Conservation (phyloP, 2,888 invertebrate species). For the Agrotis exclamationis region DNA sequence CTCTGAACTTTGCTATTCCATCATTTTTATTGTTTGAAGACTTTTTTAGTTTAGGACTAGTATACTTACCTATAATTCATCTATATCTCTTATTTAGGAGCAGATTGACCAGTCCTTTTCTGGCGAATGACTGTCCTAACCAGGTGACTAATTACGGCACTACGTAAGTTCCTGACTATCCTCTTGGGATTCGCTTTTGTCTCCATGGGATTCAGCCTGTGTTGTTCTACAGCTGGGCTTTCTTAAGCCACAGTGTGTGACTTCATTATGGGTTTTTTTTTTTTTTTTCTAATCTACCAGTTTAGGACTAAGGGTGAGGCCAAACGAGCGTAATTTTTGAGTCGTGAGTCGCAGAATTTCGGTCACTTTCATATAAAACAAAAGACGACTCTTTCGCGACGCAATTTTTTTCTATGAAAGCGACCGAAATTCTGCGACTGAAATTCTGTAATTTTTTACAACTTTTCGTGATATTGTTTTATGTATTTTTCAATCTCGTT, state of each 20-base stretch:
- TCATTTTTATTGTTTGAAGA: too few species aligned
- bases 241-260: not conserved
- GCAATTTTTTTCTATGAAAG: too few species aligned
- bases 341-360: too few species aligned
- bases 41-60: conserved; percentile 2
- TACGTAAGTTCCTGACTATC: conserved; percentile 67
- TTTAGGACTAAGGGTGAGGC: too few species aligned
- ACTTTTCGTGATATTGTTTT: not conserved
- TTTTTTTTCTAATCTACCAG: too few species aligned
- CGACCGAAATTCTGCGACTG: too few species aligned
- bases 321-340: too few species aligned
- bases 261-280: not conserved
- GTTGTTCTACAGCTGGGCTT: not conserved
- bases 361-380: too few species aligned
- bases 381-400: too few species aligned
- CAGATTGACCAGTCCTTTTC: conserved; percentile 53
- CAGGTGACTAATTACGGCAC: conserved; percentile 63
- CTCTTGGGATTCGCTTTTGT: conserved; percentile 43
- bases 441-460: too few species aligned
- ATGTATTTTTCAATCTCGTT: not conserved
- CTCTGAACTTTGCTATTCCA: too few species aligned
- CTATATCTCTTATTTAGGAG: conserved; percentile 65
- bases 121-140: conserved; percentile 41
- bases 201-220: conserved; percentile 11
- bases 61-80: conserved; percentile 6